Evolutionary conservation across 1,140 invertebrate species (phyloP).

Genomic region (Heliconius hermathena): DNA sequence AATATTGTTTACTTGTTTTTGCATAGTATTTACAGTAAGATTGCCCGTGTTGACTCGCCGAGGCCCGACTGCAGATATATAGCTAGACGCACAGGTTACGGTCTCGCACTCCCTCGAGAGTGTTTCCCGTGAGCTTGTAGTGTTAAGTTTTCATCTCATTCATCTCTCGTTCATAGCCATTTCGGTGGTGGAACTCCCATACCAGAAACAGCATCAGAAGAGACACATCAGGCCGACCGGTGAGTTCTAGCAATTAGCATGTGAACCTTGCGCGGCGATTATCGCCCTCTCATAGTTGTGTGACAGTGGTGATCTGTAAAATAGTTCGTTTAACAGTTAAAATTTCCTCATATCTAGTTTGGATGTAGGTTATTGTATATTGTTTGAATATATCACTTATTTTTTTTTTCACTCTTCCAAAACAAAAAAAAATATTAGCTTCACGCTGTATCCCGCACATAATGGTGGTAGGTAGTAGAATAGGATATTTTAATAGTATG

Average conservation of each 20-base stretch:
- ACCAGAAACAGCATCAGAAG: conserved; percentile 38
- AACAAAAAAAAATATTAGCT: no score
- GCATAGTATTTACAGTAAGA: conserved; percentile 70
- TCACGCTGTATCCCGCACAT: no score
- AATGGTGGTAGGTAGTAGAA: no score
- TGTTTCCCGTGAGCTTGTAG: conserved; percentile 56
- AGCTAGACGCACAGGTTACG: conserved; percentile 44
- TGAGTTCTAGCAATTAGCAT: conserved; percentile 49
- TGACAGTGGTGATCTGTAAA: conserved; percentile 9
- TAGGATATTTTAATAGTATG: no score
- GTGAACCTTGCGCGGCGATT: conserved; percentile 34
- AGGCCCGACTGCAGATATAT: conserved; percentile 64
- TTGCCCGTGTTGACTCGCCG: conserved; percentile 61
- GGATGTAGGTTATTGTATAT: background rate
- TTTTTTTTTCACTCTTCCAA: no score
- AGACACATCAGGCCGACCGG: conserved; percentile 60
- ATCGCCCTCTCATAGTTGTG: conserved; percentile 12
- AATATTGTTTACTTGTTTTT: conserved; percentile 73
- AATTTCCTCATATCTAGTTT: background rate
- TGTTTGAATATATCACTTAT: background rate
- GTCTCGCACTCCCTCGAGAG: conserved; percentile 66
- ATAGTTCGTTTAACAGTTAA: conserved; percentile 7
- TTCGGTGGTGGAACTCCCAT: conserved; percentile 67
- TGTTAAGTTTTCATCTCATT: conserved; percentile 65
- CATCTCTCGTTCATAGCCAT: conserved; percentile 72